A percentile compares a stretch with the other conserved stretches of the same genome.
Evolutionary conservation across 2,113 vertebrate genomes (phyloP).

Genomic region (Microcebus ravelobensis): DNA sequence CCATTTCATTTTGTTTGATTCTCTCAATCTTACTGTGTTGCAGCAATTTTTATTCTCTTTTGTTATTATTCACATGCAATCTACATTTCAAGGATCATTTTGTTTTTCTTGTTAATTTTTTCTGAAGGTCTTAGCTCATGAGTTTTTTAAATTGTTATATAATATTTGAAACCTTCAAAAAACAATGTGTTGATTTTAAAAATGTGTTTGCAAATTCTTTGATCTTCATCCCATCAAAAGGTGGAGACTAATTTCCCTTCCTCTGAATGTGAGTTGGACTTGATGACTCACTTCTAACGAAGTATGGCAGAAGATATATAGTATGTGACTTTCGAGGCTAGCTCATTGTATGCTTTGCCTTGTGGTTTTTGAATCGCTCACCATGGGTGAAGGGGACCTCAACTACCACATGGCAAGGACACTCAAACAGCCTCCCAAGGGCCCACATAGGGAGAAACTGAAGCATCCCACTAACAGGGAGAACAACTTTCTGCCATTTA

Average conservation of each 20-base stretch:
- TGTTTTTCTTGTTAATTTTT: neutral
- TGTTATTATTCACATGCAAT: neutral
- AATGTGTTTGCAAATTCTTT: neutral
- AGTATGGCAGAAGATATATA: neutral
- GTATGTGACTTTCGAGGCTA: neutral
- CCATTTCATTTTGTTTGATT: neutral
- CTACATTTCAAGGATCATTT: neutral
- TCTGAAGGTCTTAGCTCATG: neutral
- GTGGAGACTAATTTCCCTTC: neutral
- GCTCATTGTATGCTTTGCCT: neutral
- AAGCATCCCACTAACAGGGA: neutral
- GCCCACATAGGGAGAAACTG: neutral
- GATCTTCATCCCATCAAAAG: neutral
- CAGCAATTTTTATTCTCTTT: neutral
- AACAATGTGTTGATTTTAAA: neutral
- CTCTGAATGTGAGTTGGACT: neutral
- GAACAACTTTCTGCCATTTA: neutral
- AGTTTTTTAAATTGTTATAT: neutral
- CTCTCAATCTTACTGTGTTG: neutral
- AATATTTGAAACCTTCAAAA: slow-evolving; percentile 4
- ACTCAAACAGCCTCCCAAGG: neutral
- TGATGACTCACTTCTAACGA: neutral
- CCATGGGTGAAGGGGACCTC: neutral
- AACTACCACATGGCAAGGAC: neutral
- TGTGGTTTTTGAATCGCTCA: neutral